Evolutionary conservation across 2,113 vertebrate genomes (phyloP).

Genomic region (Herpetotheres cachinnans): DNA sequence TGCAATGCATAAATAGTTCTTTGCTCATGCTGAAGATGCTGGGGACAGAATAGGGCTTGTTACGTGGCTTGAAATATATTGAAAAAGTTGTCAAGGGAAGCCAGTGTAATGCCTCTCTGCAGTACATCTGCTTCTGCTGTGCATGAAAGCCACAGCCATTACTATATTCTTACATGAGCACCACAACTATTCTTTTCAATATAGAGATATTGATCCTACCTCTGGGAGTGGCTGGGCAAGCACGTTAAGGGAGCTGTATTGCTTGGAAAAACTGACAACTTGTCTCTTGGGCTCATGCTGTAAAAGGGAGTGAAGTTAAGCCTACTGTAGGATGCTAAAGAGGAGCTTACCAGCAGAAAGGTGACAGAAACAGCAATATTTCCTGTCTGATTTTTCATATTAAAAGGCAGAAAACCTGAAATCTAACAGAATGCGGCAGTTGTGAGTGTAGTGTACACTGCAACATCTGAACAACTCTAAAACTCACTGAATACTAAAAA

Average conservation of each 20-base stretch:
- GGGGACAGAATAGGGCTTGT: background rate
- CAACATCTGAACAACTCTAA: background rate
- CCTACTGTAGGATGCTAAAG: background rate
- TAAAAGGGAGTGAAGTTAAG: background rate
- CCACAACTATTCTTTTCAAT: conserved; percentile 11
- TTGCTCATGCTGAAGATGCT: background rate
- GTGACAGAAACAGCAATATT: background rate
- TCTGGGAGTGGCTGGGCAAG: background rate
- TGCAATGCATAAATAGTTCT: background rate
- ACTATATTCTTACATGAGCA: background rate
- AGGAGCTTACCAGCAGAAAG: background rate
- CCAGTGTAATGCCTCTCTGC: background rate
- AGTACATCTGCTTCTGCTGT: background rate
- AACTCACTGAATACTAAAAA: background rate
- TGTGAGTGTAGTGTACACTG: background rate
- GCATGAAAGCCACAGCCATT: background rate
- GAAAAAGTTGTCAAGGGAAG: background rate
- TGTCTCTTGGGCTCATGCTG: background rate
- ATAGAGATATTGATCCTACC: background rate
- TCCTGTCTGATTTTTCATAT: background rate
- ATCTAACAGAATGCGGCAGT: background rate
- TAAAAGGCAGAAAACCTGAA: background rate
- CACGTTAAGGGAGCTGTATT: background rate
- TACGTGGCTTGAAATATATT: background rate
- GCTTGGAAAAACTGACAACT: background rate